Base-by-base conservation (phyloP, 1,140 invertebrate genomes). In the Camponotus vicinus region DNA sequence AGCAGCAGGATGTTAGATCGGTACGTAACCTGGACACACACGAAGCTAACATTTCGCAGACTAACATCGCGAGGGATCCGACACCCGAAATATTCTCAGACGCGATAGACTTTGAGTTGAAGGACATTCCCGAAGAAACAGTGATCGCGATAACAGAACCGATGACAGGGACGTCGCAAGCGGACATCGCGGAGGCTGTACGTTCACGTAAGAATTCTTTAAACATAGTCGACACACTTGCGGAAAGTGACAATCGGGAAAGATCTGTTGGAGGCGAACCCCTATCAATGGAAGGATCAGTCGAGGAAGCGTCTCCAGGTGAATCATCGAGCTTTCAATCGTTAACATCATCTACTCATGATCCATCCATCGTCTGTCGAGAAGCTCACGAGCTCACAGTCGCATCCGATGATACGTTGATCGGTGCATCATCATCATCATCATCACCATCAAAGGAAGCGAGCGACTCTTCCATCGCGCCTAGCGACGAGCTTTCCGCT, bases 1-100 rank as follows among this genome's bases (percentile, higher is more conserved):
- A 85, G 13, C 69, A 82, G 21, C 79, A 42, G 63, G 73, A 90
- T 18, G 66, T 90, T 27, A 86, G 55, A 88, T 79, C 73, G 89
- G 89, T 90, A 90, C 49, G 89, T 90, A 90, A 18, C 13, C 4
- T 40, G 52, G 59, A 67, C 32, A 49, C 27, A 42, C 27, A 15
- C n/a, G 49, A 75, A 55, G 13, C 34, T 59, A 64, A 61, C 71
- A 66, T 55, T 67, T 21, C 61, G 15, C 34, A 9, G 37, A 86
- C 77, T 80, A 84, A 73, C 78, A 57, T 34, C 15, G 69, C 49
- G 55, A 15, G 61, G 45, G 55, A 34, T 45, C 52, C 73, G 59
- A 76, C 67, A 34, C 57, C 42, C 9, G 63, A 57, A 42, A 49
- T 66, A 42, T 40, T 27, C 4, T 64, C 37, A 45, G 40, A 86